Base-by-base conservation (phyloP, 2,888 invertebrate genomes). In the Macrophya alboannulata region DNA sequence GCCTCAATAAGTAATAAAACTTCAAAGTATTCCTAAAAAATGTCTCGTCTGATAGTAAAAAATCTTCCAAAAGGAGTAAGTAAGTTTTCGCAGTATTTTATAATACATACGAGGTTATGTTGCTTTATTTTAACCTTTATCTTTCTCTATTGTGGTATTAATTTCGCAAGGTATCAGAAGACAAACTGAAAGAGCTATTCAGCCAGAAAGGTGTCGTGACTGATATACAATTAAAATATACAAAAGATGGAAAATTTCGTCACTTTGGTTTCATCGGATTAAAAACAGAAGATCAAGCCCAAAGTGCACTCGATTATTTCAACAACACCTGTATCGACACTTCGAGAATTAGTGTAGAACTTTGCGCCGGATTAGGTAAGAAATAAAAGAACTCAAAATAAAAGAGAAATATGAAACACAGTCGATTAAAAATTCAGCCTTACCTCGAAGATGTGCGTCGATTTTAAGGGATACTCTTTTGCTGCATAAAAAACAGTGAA, bases 201-300 rank as follows among this genome's bases (percentile, higher is more conserved):
- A 95, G 96, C 79, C 94, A 96, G 90, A 97, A 97, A 91, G 99
- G 99, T 37, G 95, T 96, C 87, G 96, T 99, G 10, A 99, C 99
- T 9, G 99, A 99, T 94, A 96, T 99, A 9, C 98, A 98, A 90
- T 94, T 99, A 9, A 99, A 99, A 93, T 99, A 97, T 91, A 98
- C 98, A 0, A 96, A 97, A 89, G 97, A 98, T 94, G 99, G 99
- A 10, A 96, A 96, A 92, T 99, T 99, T 93, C 95, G 99, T 86
- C 97, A 97, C 90, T 99, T 99, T 94, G 98, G 97, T 5, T 99
- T 99, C 92, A 95, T 99, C 89, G 99, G 99, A 9, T 99, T 96
- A 93, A 96, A 97, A 91, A 96, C 95, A 37, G 97, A 97, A 87
- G 96, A 96, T 77, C 97, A 98, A 91, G 99, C 98, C 0, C 91